Evolutionary conservation across 2,797 vertebrate species (phyloP).

Genomic region (Chromobotia macracanthus): DNA sequence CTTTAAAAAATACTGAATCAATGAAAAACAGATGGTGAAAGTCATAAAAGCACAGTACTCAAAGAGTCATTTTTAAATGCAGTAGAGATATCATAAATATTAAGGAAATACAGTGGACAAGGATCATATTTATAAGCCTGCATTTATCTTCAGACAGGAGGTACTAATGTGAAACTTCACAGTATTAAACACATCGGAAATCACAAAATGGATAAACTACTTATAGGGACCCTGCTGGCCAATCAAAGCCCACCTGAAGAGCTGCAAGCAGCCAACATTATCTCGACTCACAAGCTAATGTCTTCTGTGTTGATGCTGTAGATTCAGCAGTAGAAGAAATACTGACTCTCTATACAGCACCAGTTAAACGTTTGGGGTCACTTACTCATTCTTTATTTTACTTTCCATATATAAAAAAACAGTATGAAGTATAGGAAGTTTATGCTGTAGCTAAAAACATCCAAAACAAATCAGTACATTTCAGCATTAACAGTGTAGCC

Average conservation of each 20-base stretch:
- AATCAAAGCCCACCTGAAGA: neutral
- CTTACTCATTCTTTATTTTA: too few species aligned
- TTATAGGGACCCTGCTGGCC: neutral
- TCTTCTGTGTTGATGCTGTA: too few species aligned
- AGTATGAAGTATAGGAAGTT: too few species aligned
- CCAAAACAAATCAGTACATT: too few species aligned
- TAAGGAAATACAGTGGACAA: neutral
- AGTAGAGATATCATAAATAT: neutral
- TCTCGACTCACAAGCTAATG: too few species aligned
- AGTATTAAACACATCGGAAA: conserved; percentile 18
- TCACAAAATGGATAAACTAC: neutral
- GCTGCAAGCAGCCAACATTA: too few species aligned
- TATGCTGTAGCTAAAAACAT: too few species aligned
- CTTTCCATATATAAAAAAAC: too few species aligned
- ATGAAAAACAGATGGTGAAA: conserved; percentile 28
- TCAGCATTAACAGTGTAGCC: too few species aligned
- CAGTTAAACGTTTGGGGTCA: too few species aligned
- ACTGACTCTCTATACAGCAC: too few species aligned
- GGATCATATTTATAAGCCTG: neutral
- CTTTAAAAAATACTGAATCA: conserved; percentile 17
- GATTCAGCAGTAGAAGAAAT: too few species aligned
- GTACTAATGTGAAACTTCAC: neutral
- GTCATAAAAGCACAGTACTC: neutral
- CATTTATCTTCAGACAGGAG: neutral
- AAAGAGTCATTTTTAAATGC: neutral